phyloP scores from a whole-genome alignment of 2,797 vertebrate genomes.

The Enteromius viviparus region DNA sequence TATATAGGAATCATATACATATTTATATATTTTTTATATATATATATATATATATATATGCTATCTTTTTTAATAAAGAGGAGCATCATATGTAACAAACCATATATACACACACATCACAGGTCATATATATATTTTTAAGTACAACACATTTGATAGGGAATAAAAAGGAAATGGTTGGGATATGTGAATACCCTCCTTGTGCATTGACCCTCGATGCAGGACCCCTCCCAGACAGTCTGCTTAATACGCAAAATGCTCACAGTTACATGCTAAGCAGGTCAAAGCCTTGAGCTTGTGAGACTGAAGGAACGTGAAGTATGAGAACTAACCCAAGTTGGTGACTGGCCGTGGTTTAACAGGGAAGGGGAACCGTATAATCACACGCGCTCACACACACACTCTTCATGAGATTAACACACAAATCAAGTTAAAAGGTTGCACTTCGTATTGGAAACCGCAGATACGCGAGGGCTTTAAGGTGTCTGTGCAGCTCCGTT shows the following conservation, averaged over 20 bases:
- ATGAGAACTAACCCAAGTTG: constrained; percentile 65
- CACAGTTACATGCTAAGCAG: constrained; percentile 46
- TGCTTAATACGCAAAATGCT: constrained; percentile 49
- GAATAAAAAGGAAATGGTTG: constrained; percentile 78
- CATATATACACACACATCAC: constrained; percentile 72
- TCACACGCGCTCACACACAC: neutral
- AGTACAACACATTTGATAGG: constrained; percentile 81
- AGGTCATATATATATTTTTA: constrained; percentile 74
- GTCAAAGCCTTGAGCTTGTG: constrained; percentile 52
- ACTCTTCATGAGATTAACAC: constrained; percentile 13
- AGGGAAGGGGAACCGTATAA: constrained; percentile 63
- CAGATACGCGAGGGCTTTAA: constrained; percentile 14
- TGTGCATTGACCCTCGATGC: constrained; percentile 76
- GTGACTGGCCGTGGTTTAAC: constrained; percentile 62
- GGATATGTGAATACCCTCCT: constrained; percentile 75
- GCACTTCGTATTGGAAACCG: constrained; percentile 20
- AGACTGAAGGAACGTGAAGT: constrained; percentile 36
- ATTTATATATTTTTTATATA: constrained; percentile 47
- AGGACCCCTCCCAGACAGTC: constrained; percentile 65
- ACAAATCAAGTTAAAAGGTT: constrained; percentile 37
- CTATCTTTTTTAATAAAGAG: constrained; percentile 81
- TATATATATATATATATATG: constrained; percentile 55
- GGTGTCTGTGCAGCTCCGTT: constrained; percentile 19
- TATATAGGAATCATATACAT: constrained; percentile 45
- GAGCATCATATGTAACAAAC: constrained; percentile 85